Conservation (phyloP, 2,888 invertebrate species). For the Ecliptopera silaceata region DNA sequence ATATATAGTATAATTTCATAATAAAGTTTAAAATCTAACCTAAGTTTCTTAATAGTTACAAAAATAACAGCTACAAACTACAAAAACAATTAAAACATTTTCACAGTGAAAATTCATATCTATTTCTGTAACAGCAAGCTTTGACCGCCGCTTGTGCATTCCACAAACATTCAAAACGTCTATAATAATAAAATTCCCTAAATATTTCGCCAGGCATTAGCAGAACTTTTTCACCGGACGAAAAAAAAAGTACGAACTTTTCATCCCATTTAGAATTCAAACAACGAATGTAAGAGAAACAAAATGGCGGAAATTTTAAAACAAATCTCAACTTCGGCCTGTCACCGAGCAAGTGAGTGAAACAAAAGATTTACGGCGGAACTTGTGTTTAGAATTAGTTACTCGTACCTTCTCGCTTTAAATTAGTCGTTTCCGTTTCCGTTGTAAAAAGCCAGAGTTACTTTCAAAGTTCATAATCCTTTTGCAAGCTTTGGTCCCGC, state of each 20-base stretch:
- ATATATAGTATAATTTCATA: too few relatives aligned
- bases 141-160: slow-evolving; percentile 5
- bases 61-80: too few relatives aligned
- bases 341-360: slow-evolving; percentile 68
- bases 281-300: slow-evolving; percentile 69
- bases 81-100: neutral
- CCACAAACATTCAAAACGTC: neutral
- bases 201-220: slow-evolving; percentile 50
- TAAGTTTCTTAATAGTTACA: too few relatives aligned
- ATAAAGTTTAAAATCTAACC: too few relatives aligned
- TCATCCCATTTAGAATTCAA: slow-evolving; percentile 71
- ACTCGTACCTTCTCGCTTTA: slow-evolving; percentile 34
- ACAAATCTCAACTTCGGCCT: slow-evolving; percentile 71
- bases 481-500: neutral
- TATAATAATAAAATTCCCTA: slow-evolving; percentile 5
- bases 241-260: slow-evolving; percentile 54
- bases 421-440: slow-evolving; percentile 24
- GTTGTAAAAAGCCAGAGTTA: slow-evolving; percentile 11
- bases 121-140: neutral
- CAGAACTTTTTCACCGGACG: slow-evolving; percentile 45
- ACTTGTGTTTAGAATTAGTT: slow-evolving; percentile 71
- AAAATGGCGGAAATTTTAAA: slow-evolving; percentile 73
- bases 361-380: slow-evolving; percentile 77
- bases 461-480: slow-evolving; percentile 8
- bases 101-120: neutral